phyloP scores from a whole-genome alignment of 2,797 vertebrate species.

The Schizopygopsis pylzovi region DNA sequence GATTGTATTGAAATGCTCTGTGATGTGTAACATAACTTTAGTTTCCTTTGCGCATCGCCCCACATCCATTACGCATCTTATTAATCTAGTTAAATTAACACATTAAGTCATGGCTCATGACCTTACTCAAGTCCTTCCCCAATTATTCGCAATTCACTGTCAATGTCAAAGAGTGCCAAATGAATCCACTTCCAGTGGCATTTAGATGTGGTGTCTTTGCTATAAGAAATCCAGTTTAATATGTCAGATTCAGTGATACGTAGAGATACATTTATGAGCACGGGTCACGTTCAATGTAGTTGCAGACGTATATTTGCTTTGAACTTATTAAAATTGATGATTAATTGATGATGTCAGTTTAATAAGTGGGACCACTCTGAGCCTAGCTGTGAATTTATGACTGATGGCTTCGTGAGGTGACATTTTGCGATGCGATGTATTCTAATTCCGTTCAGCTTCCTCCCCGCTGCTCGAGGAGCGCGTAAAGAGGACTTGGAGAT shows the following conservation, averaged over 20 bases:
- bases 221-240: neutral
- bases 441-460: neutral
- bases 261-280: neutral
- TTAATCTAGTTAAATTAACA: conserved; percentile 7
- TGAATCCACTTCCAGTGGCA: neutral
- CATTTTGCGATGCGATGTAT: conserved; percentile 7
- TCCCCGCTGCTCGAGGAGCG: neutral
- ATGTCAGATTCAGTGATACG: neutral
- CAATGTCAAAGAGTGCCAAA: neutral
- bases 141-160: neutral
- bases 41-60: conserved; percentile 17
- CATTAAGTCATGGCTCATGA: conserved; percentile 11
- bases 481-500: conserved; percentile 34
- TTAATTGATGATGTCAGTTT: neutral
- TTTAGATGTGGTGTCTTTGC: conserved; percentile 22
- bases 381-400: neutral
- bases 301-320: neutral
- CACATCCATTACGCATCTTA: conserved; percentile 20
- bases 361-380: neutral
- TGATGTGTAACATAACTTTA: conserved; percentile 30
- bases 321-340: neutral
- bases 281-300: neutral
- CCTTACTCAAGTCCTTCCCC: neutral
- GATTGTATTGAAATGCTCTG: conserved; percentile 5
- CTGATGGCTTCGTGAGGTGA: neutral